Evolutionary conservation across 1,140 invertebrate species (phyloP), one percentile per base, ranked within the genome.

Genomic region (Drosophila santomea): DNA sequence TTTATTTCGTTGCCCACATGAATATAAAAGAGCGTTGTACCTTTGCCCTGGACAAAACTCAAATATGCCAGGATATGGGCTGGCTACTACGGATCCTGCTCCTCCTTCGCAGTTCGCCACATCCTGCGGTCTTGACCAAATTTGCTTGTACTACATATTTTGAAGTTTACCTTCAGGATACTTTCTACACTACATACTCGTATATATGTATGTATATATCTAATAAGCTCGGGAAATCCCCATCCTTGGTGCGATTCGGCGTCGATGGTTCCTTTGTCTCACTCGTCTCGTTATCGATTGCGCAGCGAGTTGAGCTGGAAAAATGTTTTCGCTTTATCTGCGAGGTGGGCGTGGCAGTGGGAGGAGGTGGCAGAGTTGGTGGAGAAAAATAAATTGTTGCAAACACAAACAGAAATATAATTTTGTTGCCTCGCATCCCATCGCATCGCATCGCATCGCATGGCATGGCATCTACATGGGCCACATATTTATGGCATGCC

Each of bases 391-490:
- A 83, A 90, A 90, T 90, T 82, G 79, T 90, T 86, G 86, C 86
- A 78, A 90, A 86, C 79, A 86, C 86, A 86, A 90, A 78, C 81
- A 90, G 73, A 90, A 90, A 86, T 86, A 90, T 90, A 90, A 86
- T 90, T 86, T 80, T 90, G 85, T 85, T 84, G 78, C 64, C 63
- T 69, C 58, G 41, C 69, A 8, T 69, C 58, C 38, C 69, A 8
- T 32, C 28, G 28, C 28, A 32, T 32, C 32, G 32, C 32, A 25
- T 25, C 25, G 25, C 25, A 25, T 69, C 61, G 41, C 69, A 32
- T 32, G 7, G 32, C 32, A 32, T 32, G 2, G 32, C 32, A 69
- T 45, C 74, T 62, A 77, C 61, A 80, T 62, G 60, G 54, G 76
- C 79, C 78, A 78, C 68, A 77, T 90, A 90, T 90, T 90, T 90